These are phyloP conservation scores for Hypanus sabinus DNA, from an alignment of 2,113 vertebrate species.

Conservation along the genomic window DNA sequence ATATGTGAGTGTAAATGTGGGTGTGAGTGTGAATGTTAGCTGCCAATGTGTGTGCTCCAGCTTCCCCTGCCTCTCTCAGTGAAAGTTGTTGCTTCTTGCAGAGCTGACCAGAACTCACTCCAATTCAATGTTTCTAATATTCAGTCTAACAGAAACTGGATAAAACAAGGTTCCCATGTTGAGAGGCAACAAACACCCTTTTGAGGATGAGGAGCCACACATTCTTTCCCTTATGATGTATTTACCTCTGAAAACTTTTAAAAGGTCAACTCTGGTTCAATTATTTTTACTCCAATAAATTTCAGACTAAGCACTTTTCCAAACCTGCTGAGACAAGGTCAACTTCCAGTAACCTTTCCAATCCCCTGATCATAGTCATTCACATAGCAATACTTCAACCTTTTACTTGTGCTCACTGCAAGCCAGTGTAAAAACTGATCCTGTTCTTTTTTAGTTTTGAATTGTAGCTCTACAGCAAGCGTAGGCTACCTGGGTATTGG, in stretches of 20 bases:
- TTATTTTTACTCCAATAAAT: slow-evolving; percentile 26
- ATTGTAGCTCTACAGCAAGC: not conserved
- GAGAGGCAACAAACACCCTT: too few species aligned
- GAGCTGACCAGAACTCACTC: not conserved
- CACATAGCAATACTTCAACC: slow-evolving; percentile 1
- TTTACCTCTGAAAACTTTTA: slow-evolving; percentile 3
- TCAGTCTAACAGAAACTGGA: not conserved
- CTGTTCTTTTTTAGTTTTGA: not conserved
- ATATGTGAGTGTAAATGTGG: too few species aligned
- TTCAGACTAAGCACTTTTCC: not conserved
- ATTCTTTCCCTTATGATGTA: not conserved
- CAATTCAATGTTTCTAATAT: not conserved
- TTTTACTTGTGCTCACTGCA: not conserved
- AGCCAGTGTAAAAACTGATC: not conserved
- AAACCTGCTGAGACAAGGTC: slow-evolving; percentile 9
- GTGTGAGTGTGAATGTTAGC: too few species aligned
- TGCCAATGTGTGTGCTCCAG: not conserved
- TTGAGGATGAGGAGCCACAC: not conserved
- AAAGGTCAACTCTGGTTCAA: slow-evolving; percentile 31
- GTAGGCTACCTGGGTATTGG: not conserved
- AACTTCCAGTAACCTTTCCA: not conserved
- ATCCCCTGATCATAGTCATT: slow-evolving; percentile 14
- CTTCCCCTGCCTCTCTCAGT: not conserved
- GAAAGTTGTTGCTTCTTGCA: not conserved
- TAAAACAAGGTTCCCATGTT: not conserved